These are phyloP conservation scores for Oreochromis niloticus DNA, from an alignment of 2,113 vertebrate species.

Conservation along the genomic window DNA sequence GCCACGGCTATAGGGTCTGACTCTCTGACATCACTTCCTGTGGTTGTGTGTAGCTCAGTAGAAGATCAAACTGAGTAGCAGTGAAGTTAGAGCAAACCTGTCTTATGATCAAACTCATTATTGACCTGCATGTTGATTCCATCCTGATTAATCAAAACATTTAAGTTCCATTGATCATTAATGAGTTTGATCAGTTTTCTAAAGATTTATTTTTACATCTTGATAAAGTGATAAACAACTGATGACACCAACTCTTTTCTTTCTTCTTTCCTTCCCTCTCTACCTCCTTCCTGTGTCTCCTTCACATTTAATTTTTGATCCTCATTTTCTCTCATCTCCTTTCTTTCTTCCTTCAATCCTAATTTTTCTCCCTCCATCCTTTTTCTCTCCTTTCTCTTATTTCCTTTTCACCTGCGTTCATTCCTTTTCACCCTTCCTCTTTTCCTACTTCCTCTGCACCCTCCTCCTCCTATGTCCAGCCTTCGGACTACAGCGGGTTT, in stretches of 20 bases:
- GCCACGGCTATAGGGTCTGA: neutral
- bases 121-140: neutral
- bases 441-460: neutral
- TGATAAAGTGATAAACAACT: neutral
- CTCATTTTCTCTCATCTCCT: neutral
- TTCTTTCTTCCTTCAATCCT: neutral
- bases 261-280: neutral
- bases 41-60: neutral
- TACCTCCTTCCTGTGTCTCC: neutral
- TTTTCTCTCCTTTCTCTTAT: neutral
- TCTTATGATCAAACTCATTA: neutral
- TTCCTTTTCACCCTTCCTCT: too few relatives aligned
- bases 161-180: neutral
- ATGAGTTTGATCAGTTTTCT: neutral
- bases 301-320: neutral
- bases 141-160: neutral
- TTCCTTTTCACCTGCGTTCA: neutral
- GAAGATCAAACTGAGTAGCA: neutral
- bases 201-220: neutral
- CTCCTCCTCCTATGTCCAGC: slow-evolving; percentile 54
- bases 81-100: neutral
- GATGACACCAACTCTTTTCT: neutral
- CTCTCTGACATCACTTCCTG: neutral
- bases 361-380: neutral
- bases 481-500: slow-evolving; percentile 83